Base-by-base conservation (phyloP, 1,140 invertebrate species). In the Eupristina koningsbergeri region DNA sequence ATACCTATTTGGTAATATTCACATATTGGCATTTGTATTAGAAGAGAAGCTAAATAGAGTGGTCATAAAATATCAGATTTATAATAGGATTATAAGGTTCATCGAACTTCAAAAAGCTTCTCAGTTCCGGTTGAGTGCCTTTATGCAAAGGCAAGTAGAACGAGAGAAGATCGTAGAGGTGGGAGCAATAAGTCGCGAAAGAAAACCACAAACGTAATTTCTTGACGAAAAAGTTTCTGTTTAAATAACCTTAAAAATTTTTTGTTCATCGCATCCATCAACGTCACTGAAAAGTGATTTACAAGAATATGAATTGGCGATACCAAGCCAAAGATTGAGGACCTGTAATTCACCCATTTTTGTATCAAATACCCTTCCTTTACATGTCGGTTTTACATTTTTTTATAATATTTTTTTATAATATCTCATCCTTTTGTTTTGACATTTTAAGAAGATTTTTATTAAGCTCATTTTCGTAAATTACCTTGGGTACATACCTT, bases 61-160 rank as follows among this genome's bases (percentile, higher is more conserved):
- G 50, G 5, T 79, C 36, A 45, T 69, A 29, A 81, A 85, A 81
- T 81, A 85, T 85, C 84, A 89, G 89, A 91, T 91, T 91, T 89
- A 91, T 89, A 89, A 88, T 86, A 86, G 84, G 86, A 89, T 88
- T 87, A 87, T 85, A 86, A 87, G 87, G 87, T 87, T 88, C 88
- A 89, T 91, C 87, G 88, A 89, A 90, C 88, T 89, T 89, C 84
- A 86, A 86, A 86, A 88, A 89, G 86, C 86, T 87, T 47, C 79
- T 85, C 78, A 64, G 64, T 81, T 81, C 84, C 77, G n/a, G 76
- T 58, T 47, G 78, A 84, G 26, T 80, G 67, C 84, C 79, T 84
- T 50, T 75, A 17, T 36, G 47, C 50, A 76, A 50, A 50, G 47
- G n/a, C n/a, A n/a, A 78, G 85, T 58, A 36, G 17, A n/a, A n/a